Base-by-base conservation (phyloP, 2,888 invertebrate species). In the Archaeoteleia sp. region DNA sequence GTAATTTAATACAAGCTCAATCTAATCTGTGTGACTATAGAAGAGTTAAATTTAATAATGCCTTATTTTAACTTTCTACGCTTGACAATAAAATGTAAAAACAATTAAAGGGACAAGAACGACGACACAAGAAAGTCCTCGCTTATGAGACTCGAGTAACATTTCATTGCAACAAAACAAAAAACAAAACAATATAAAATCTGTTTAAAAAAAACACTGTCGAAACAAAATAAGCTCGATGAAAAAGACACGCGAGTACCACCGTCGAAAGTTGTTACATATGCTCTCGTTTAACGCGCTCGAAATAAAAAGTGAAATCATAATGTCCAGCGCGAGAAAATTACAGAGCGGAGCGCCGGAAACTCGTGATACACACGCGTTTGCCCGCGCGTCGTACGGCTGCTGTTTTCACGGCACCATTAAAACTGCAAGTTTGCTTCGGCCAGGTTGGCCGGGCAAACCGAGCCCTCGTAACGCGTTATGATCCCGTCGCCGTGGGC, bases 381-480 rank as follows among this genome's bases (percentile, higher is more conserved):
- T 67, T 66, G 65, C 53, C 40, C 49, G 67, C 54, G 43, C 58
- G 53, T 30, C 35, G 37, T 73, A 60, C 62, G 70, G 69, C 72
- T 71, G 67, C 70, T 57, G 61, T 79, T 81, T 79, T 80, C 77
- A 75, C 66, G 74, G 74, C 72, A 71, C 76, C 77, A 78, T 81
- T 82, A 81, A 82, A 81, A 79, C 74, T 76, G 75, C 74, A 77
- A 76, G 75, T 75, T 71, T 48, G 74, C 67, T 57, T 57, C 57
- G 74, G 57, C 71, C 73, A 69, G 68, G 63, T 60, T 46, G 70
- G 67, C 53, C 29, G 72, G 70, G 57, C 67, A 35, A 63, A 65
- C 60, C 30, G 70, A 37, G 73, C 60, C 65, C 75, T 74, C 78
- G 71, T 78, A 77, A 79, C 75, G 74, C 73, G 76, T 78, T 77